These are phyloP conservation scores for Ophiodon elongatus DNA, from an alignment of 2,113 vertebrate genomes.

Conservation along the genomic window DNA sequence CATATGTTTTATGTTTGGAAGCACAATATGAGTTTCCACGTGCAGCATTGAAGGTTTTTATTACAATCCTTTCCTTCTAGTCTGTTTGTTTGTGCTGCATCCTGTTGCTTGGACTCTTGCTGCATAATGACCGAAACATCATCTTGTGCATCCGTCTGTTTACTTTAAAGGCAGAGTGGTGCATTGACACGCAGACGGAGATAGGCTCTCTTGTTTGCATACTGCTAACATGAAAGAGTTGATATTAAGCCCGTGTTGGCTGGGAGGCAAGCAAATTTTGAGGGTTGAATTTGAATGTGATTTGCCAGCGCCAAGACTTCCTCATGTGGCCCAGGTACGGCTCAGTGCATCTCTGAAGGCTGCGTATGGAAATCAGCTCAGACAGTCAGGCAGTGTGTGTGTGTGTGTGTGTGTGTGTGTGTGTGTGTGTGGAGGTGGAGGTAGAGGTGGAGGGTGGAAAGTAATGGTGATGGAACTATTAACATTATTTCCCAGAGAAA, in stretches of 20 bases:
- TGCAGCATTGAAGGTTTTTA: no score
- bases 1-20: not conserved
- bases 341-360: conserved; percentile 83
- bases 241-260: conserved; percentile 77
- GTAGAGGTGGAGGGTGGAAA: not conserved
- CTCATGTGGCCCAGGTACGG: conserved; percentile 77
- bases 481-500: conserved; percentile 19
- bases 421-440: not conserved
- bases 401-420: conserved; percentile 20
- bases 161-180: not conserved
- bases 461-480: conserved; percentile 6
- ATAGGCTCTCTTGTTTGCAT: conserved; percentile 79
- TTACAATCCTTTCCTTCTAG: no score
- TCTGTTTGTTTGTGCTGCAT: no score
- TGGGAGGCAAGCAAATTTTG: conserved; percentile 83
- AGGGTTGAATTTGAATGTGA: conserved; percentile 87
- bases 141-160: not conserved
- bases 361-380: conserved; percentile 80
- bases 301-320: conserved; percentile 87
- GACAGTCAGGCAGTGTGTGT: conserved; percentile 9
- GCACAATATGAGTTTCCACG: no score
- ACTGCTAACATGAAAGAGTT: conserved; percentile 83
- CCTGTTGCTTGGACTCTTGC: no score
- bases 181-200: conserved; percentile 8
- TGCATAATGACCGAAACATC: not conserved